Evolutionary conservation across 2,888 invertebrate genomes (phyloP).

Genomic region (Diploptera punctata): DNA sequence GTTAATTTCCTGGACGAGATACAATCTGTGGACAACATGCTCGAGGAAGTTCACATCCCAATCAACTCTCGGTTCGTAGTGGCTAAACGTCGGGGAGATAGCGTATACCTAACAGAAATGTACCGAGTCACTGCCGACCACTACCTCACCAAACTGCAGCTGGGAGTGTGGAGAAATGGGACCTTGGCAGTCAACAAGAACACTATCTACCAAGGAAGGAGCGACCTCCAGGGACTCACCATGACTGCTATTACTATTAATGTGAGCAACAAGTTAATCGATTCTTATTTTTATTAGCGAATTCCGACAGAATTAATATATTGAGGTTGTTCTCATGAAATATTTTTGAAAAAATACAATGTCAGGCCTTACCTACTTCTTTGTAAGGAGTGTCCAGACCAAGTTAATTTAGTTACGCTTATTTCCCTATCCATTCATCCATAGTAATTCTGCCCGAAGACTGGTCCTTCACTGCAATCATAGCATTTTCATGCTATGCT

Average conservation of each 20-base stretch:
- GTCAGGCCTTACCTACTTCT: too few relatives aligned
- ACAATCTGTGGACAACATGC: background rate
- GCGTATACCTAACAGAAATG: background rate
- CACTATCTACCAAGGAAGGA: background rate
- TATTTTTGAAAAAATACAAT: too few relatives aligned
- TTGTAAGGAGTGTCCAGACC: background rate
- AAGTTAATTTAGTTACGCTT: too few relatives aligned
- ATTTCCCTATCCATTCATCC: too few relatives aligned
- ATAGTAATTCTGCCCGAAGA: too few relatives aligned
- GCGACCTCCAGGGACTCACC: background rate
- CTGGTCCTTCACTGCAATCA: background rate
- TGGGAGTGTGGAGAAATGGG: background rate
- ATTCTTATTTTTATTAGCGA: background rate
- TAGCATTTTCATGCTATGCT: too few relatives aligned
- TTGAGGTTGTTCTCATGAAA: too few relatives aligned
- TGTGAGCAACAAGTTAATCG: background rate
- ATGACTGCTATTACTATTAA: background rate
- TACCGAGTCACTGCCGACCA: background rate
- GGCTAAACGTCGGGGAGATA: background rate
- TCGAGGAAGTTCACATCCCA: background rate
- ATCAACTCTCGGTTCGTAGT: background rate
- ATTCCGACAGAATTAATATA: too few relatives aligned
- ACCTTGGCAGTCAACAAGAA: background rate
- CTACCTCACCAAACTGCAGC: background rate
- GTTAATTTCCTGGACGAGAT: background rate